Base-by-base conservation (phyloP, 2,113 vertebrate species). In the Apteryx mantelli region DNA sequence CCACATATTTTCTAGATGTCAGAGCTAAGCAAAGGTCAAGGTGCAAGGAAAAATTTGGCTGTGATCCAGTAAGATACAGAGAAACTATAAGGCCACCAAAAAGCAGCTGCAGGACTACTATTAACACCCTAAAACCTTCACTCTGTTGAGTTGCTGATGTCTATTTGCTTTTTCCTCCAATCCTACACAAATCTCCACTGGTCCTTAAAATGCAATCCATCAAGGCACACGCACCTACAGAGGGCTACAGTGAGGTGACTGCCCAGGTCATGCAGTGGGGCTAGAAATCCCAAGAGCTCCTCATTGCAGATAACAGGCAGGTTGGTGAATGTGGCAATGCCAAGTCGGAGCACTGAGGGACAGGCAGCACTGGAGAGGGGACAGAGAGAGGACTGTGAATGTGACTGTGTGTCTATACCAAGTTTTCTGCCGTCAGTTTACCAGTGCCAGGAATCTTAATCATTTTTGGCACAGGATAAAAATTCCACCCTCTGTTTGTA, bases 291-390 rank as follows among this genome's bases (percentile, higher is more conserved):
- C 52, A 46, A 30, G 42, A 88, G 24, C 34, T 73, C 9, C 30
- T 65, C 11, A 7, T 28, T 58, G 48, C 42, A 48, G 78, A 2
- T 13, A 28, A 40, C 11, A 42, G 32, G 17, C 40, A 68, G 48
- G 19, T 26, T 73, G 11, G 17, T 0, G 1, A 2, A 1, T 14
- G 19, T 22, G 17, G 61, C 42, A 60, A 4, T 5, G 7, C 36
- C 10, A 26, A 82, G 9, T 12, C 38, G 55, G 55, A 91, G 40
- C 44, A 30, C 69, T 42, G n/a, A 44, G 61, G 38, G 53, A 32
- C 48, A 48, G 61, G 42, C 0, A 2, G 13, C 55, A 22, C 22
- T 69, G 64, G 36, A 82, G 48, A 34, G 30, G 14, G 30, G 50
- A 64, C 17, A 48, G 30, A 48, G 21, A 1, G 0, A 82, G 46